Evolutionary conservation across 2,888 invertebrate species (phyloP).

Genomic region (Ectemnius lituratus): DNA sequence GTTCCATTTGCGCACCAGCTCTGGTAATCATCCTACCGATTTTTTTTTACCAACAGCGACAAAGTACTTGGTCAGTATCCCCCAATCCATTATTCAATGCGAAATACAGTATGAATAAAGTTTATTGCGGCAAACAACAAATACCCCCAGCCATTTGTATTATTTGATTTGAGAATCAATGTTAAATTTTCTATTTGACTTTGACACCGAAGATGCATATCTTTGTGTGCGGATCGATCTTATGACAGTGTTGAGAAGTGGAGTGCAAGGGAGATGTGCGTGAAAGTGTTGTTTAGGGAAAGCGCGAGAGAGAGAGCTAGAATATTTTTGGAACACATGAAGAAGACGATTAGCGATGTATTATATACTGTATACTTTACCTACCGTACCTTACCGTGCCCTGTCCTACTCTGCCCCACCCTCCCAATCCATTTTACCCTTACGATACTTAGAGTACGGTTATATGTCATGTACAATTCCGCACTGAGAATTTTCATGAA

Average conservation of each 20-base stretch:
- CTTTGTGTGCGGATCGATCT: conserved; percentile 47
- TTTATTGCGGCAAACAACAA: no score
- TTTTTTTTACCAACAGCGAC: no score
- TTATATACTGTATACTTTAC: conserved; percentile 55
- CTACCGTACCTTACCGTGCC: conserved; percentile 17
- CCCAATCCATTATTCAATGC: no score
- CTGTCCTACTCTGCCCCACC: conserved; percentile 1
- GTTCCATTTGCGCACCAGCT: conserved; percentile 45
- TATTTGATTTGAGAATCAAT: conserved; percentile 6
- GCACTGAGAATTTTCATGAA: conserved; percentile 72
- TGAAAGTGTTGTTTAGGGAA: conserved; percentile 47
- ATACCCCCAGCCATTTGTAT: no score
- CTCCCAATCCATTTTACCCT: conserved; percentile 64
- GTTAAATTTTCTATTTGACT: conserved; percentile 38
- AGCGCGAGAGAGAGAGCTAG: conserved; percentile 46
- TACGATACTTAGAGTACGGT: conserved; percentile 69
- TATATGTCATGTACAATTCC: conserved; percentile 74
- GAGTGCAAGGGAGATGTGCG: conserved; percentile 43
- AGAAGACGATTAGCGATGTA: conserved; percentile 58
- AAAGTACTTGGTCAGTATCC: no score
- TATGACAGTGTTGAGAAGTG: conserved; percentile 44
- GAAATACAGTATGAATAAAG: no score
- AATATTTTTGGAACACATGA: conserved; percentile 66
- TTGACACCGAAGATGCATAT: conserved; percentile 45
- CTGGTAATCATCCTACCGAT: no score